Conservation (phyloP, 2,797 vertebrate species). For the Chaetophractus vellerosus region DNA sequence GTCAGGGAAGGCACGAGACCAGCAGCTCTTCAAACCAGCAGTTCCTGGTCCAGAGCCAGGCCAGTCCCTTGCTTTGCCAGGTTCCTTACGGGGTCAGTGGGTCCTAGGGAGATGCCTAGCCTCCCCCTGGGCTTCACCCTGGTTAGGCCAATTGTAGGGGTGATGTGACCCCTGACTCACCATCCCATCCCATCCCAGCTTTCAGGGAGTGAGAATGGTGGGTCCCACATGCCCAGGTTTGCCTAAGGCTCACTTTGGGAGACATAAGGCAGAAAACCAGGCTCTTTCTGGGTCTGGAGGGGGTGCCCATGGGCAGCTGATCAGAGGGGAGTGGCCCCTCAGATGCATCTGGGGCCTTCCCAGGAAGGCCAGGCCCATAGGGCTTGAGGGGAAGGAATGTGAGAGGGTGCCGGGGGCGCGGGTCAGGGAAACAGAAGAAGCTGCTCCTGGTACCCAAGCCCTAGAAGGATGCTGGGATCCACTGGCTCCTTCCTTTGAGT, state of each 20-base stretch:
- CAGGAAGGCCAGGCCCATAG: background rate
- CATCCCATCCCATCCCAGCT: background rate
- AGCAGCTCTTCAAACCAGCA: background rate
- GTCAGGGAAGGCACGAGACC: background rate
- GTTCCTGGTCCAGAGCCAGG: constrained; percentile 5
- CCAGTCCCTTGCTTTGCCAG: background rate
- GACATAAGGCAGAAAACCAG: background rate
- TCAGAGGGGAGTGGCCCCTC: background rate
- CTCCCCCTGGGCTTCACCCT: background rate
- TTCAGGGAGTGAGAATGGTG: background rate
- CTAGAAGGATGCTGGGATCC: background rate
- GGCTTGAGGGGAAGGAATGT: background rate
- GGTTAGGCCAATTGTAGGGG: background rate
- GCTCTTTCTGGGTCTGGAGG: background rate
- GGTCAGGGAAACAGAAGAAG: background rate
- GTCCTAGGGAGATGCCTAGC: background rate
- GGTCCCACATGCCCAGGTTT: background rate
- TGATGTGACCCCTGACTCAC: background rate
- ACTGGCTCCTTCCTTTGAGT: background rate
- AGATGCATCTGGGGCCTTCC: background rate
- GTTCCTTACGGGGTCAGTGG: background rate
- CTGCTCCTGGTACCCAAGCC: background rate
- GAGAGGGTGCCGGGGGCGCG: background rate
- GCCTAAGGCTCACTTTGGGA: background rate
- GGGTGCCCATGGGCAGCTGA: background rate